Evolutionary conservation across 92 coral and sea anemone species (phyloP).

Genomic region (Epizoanthus illoricatus): DNA sequence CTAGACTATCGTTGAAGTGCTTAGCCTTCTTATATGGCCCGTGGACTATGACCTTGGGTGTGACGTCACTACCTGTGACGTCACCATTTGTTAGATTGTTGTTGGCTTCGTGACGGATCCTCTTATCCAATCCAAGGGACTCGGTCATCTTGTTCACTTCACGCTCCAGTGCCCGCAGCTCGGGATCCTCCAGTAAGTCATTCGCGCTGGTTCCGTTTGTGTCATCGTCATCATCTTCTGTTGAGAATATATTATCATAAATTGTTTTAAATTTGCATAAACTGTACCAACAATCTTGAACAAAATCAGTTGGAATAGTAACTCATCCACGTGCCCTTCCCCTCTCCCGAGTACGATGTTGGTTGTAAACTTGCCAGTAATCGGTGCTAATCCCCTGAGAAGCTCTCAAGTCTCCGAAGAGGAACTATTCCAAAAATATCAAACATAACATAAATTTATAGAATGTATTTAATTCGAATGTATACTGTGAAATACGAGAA

Average conservation of each 20-base stretch:
- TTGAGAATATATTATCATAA: background rate
- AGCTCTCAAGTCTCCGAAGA: too few relatives aligned
- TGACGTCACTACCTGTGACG: constrained; percentile 44
- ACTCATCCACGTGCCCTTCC: too few relatives aligned
- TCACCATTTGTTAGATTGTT: constrained; percentile 63
- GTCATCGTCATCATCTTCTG: constrained; percentile 27
- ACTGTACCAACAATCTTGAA: too few relatives aligned
- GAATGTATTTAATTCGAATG: too few relatives aligned
- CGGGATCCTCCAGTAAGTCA: constrained; percentile 53
- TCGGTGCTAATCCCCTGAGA: too few relatives aligned
- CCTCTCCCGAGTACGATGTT: too few relatives aligned
- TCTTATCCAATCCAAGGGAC: constrained; percentile 64
- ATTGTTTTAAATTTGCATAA: background rate
- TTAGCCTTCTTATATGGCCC: constrained; percentile 41
- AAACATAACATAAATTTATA: too few relatives aligned
- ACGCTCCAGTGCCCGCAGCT: constrained; percentile 72
- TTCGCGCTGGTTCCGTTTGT: constrained; percentile 22
- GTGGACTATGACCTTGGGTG: constrained; percentile 52
- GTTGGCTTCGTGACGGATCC: constrained; percentile 42
- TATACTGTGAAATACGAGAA: too few relatives aligned
- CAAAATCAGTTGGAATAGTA: too few relatives aligned
- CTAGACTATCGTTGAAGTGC: constrained; percentile 65
- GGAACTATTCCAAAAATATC: too few relatives aligned
- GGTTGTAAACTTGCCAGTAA: too few relatives aligned
- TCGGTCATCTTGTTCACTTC: constrained; percentile 86